Base-by-base conservation (phyloP, 2,113 vertebrate species). In the Chionomys nivalis region DNA sequence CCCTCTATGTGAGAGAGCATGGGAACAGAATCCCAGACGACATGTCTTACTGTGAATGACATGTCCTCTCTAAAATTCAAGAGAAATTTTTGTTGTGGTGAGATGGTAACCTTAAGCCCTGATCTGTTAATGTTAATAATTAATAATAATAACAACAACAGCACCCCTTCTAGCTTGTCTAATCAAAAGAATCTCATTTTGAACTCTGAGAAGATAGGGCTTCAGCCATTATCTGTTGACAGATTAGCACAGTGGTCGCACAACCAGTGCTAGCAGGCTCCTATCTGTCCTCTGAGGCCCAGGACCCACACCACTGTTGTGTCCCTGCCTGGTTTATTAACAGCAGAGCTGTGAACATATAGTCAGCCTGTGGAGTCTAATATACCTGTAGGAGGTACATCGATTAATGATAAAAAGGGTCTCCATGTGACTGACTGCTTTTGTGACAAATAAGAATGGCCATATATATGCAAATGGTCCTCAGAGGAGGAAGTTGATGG, bases 341-440 rank as follows among this genome's bases (percentile, higher is more conserved):
- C 98, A 98, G 98, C 97, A 55, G 24, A 95, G 97, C 98, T 99
- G 98, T 98, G 98, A 98, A 98, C 97, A 97, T 98, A 98, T 97
- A 98, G 97, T 96, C 97, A 89, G 78, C 94, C 96, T 96, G 98
- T 98, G 98, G 97, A 95, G 97, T 96, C 94, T 82, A 97, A 98
- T 97, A 97, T 96, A 96, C 98, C 98, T 98, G 98, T 92, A 97
- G 98, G 96, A 96, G 90, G 97, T 92, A 96, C 95, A 92, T 79
- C 98, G 98, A 98, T 98, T 89, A 94, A 96, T 98, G 55, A 99
- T 58, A 21, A 98, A 98, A 97, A 96, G 96, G 97, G 98, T 98
- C 98, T 97, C 95, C 95, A 97, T 98, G 97, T 98, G 97, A 97
- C 95, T 98, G 97, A 97, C 96, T 95, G 87, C 94, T 98, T 98